Evolutionary conservation across 2,888 invertebrate genomes (phyloP), one percentile per base, ranked within the genome.

Genomic region (Diarsia brunnea): DNA sequence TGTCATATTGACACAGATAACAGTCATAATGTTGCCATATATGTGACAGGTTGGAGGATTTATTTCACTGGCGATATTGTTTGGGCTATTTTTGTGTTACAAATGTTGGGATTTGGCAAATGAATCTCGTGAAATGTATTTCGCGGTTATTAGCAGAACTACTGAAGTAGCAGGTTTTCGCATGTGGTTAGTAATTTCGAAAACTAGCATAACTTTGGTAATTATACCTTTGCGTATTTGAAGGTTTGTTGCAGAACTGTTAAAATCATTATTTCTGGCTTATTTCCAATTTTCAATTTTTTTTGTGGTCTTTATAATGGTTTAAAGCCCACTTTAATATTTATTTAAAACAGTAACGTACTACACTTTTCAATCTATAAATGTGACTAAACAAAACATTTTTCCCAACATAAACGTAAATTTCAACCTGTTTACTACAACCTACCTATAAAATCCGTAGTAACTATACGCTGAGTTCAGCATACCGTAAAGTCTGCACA

Each of bases 1-100:
- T 74, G 75, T 61, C 79, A 76, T 69, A 64, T 49, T 74, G 73
- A 75, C 82, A 82, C 75, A 60, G 55, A 64, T 73, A 55, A 69
- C n/a, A 58, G 12, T 71, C 31, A 63, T 55, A 68, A 68, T 67
- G 63, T 81, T 69, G 78, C 85, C 82, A 69, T 81, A 65, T 69
- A 69, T 31, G 47, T 24, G 61, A 74, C 65, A 47, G 45, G 64
- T 66, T 60, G 49, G 24, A 19, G 19, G 4, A 60, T 80, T 71
- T 58, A 80, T 83, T 12, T n/a, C 38, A 47, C 10, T 60, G 43
- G 43, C 49, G 1, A 21, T 31, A 71, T 63, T 78, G 49, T 55
- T 64, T 51, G 4, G 3, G 16, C 2, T 45, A 31, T 58, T 51
- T 64, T 49, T 47, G 31, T 53, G 0, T 21, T 21, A 14, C 10